Base-by-base conservation (phyloP, 2,113 vertebrate genomes). In the Nothoprocta perdicaria region DNA sequence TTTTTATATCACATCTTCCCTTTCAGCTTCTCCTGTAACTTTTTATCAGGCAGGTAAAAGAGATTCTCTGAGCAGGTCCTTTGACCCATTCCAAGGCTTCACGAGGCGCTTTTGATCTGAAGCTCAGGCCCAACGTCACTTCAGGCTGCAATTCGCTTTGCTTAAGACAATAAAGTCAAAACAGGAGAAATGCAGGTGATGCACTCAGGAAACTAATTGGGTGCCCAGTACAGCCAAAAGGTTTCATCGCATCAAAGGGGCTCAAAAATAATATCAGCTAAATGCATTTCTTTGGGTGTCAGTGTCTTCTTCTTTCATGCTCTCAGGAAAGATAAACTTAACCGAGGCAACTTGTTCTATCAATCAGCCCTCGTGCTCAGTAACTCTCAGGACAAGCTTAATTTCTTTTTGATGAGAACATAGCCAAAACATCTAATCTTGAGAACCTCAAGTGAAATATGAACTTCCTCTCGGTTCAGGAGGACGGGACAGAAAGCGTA, bases 401-500 rank as follows among this genome's bases (percentile, higher is more conserved):
- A 50, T 43, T 90, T 19, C 27, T 50, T 29, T 17, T 60, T 77
- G 41, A 63, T 9, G 81, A 69, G 88, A 95, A 78, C 18, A 76
- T 14, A 38, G 33, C 24, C 67, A 58, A 72, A 93, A 79, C 22
- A 85, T 84, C 57, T 53, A 43, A 89, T 79, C 27, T 8, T n/a
- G 38, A 76, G 72, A 94, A 85, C 75, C 40, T 75, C 68, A 14
- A 66, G 27, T 84, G 86, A 95, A 75, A 55, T 84, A 41, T 91
- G 79, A 95, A 78, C n/a, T 31, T 84, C 38, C 0, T 46, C 57
- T 80, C 31, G 5, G 60, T 61, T 74, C 57, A 40, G 90, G 61
- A 57, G 65, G 83, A 94, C 38, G n/a, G 75, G 93, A 65, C 83
- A 86, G 31, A 90, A 93, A 90, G 46, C 45, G 58, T 43, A 74